phyloP scores from a whole-genome alignment of 2,797 vertebrate species.

The Chiropotes sagulatus region DNA sequence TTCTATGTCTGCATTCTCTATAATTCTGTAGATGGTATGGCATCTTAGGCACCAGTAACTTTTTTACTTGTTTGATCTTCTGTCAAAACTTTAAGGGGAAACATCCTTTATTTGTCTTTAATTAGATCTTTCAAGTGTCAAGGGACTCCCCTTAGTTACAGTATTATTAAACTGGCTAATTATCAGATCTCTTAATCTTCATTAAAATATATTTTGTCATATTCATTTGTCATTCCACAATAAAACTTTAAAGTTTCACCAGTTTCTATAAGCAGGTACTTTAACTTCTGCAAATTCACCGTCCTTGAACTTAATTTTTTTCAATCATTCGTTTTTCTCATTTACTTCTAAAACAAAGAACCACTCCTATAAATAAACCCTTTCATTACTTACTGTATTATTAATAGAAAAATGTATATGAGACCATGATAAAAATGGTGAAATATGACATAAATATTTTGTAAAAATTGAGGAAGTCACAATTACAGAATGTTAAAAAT shows the following conservation, averaged over 20 bases:
- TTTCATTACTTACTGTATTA: neutral
- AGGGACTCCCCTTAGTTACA: neutral
- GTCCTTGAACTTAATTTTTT: neutral
- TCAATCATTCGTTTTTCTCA: neutral
- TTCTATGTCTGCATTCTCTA: neutral
- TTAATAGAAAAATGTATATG: neutral
- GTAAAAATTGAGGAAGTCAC: neutral
- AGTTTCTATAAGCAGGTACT: neutral
- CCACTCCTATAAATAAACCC: neutral
- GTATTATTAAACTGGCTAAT: constrained; percentile 25
- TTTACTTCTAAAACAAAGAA: neutral
- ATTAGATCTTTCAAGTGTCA: neutral
- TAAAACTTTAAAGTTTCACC: neutral
- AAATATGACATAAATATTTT: neutral
- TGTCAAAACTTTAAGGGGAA: neutral
- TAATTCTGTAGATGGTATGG: neutral
- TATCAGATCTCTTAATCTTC: neutral
- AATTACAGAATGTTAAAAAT: neutral
- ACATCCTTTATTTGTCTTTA: constrained; percentile 40
- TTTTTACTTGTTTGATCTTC: constrained; percentile 7
- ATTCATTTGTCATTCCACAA: neutral
- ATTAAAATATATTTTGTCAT: neutral
- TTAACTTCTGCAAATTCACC: neutral
- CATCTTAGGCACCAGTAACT: neutral
- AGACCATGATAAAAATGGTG: neutral